Conservation (phyloP, 2,113 vertebrate species). For the Corydoras maculifer region DNA sequence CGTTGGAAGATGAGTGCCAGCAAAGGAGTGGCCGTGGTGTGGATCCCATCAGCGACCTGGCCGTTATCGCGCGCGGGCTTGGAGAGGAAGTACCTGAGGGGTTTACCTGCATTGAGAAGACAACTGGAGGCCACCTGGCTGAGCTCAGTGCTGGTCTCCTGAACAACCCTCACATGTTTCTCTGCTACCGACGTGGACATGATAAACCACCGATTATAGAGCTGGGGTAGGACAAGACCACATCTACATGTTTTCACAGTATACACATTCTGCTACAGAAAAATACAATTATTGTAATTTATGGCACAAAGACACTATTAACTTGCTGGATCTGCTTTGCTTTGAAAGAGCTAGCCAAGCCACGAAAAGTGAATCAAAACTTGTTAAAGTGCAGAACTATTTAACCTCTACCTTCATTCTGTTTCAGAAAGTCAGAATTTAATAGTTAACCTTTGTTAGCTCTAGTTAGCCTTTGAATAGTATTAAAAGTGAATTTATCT, state of each 20-base stretch:
- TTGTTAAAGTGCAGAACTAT: too few species aligned
- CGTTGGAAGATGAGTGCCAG: constrained; percentile 72
- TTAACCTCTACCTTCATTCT: too few species aligned
- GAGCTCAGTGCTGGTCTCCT: constrained; percentile 85
- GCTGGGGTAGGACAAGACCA: constrained; percentile 68
- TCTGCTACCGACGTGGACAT: constrained; percentile 82
- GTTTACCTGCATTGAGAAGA: constrained; percentile 90
- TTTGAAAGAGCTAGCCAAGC: too few species aligned
- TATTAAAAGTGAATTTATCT: too few species aligned
- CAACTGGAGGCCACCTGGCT: constrained; percentile 74
- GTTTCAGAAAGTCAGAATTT: too few species aligned
- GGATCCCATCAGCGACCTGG: constrained; percentile 84
- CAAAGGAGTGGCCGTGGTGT: constrained; percentile 59
- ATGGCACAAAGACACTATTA: too few species aligned
- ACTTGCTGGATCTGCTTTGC: too few species aligned
- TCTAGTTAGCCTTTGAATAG: neutral
- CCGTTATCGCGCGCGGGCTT: constrained; percentile 79
- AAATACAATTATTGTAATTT: too few species aligned
- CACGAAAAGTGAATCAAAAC: too few species aligned
- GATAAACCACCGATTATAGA: constrained; percentile 85
- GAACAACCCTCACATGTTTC: constrained; percentile 85
- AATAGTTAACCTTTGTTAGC: too few species aligned
- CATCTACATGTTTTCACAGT: too few species aligned
- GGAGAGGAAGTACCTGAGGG: constrained; percentile 90
- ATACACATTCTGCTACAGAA: neutral